A percentile compares a stretch with the other conserved stretches of the same genome.
Conservation (phyloP, 2,888 invertebrate genomes). For the Drosophila mettleri region DNA sequence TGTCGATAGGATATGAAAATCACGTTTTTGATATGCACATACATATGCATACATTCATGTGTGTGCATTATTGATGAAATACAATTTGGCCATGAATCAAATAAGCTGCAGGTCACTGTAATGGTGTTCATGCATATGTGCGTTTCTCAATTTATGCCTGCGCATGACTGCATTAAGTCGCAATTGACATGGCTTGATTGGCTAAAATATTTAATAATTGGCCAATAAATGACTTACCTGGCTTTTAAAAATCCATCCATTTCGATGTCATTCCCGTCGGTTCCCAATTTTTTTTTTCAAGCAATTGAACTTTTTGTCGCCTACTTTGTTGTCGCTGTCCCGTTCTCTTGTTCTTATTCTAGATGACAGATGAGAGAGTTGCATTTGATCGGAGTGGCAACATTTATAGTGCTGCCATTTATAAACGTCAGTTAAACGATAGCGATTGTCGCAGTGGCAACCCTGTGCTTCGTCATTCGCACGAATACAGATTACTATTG, state of each 20-base stretch:
- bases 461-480: constrained; percentile 71
- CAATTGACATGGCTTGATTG: constrained; percentile 3
- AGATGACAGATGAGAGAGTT: constrained; percentile 44
- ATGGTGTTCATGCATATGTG: constrained; percentile 14
- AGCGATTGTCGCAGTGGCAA: constrained; percentile 54
- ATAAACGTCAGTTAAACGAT: constrained; percentile 53
- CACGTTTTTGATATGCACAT: not conserved
- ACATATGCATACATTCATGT: not conserved
- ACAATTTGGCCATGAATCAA: constrained; percentile 12
- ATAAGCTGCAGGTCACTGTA: constrained; percentile 51
- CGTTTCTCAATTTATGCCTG: constrained; percentile 25
- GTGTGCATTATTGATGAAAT: not conserved
- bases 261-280: constrained; percentile 39
- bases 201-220: not conserved
- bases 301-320: constrained; percentile 14
- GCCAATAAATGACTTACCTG: constrained; percentile 59
- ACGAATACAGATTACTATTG: constrained; percentile 69
- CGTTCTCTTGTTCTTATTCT: constrained; percentile 48
- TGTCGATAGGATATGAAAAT: too few relatives aligned
- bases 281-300: not conserved
- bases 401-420: constrained; percentile 44
- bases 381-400: constrained; percentile 39
- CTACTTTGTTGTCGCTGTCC: constrained; percentile 45
- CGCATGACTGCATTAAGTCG: constrained; percentile 24
- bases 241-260: constrained; percentile 80